Percentiles rank a stretch among this genome's conserved stretches.
Conservation (phyloP, 2,113 vertebrate species). For the Parus major region DNA sequence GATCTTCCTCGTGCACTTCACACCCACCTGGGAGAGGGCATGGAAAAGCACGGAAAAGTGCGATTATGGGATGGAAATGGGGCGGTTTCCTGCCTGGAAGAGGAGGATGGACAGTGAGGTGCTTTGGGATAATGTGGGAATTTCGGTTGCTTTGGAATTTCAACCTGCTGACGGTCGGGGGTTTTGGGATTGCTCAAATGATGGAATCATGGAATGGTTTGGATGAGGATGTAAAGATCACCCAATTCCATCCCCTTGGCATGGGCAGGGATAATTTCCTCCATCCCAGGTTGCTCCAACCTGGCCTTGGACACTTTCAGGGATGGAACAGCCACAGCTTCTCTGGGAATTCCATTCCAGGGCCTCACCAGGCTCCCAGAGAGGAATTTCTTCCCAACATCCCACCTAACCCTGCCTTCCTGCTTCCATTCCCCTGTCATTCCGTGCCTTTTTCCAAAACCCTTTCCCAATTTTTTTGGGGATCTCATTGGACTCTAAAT, state of each 20-base stretch:
- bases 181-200: background rate
- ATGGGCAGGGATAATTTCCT: background rate
- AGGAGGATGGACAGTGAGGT: background rate
- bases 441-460: background rate
- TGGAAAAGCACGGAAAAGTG: background rate
- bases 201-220: rapidly evolving
- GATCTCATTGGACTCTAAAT: background rate
- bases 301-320: background rate
- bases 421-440: background rate
- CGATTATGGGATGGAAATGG: rapidly evolving
- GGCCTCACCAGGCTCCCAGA: background rate
- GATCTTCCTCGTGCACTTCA: background rate
- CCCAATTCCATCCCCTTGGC: background rate
- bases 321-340: background rate
- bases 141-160: background rate
- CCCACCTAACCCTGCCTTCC: background rate
- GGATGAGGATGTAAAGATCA: background rate
- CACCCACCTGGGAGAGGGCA: rapidly evolving
- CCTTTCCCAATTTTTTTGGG: background rate
- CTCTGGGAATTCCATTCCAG: background rate
- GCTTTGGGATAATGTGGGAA: background rate
- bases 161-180: rapidly evolving
- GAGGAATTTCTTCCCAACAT: background rate
- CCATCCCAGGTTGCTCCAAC: background rate
- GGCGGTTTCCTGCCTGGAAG: background rate